Base-by-base conservation (phyloP, 2,888 invertebrate species). In the Halictus ligatus region DNA sequence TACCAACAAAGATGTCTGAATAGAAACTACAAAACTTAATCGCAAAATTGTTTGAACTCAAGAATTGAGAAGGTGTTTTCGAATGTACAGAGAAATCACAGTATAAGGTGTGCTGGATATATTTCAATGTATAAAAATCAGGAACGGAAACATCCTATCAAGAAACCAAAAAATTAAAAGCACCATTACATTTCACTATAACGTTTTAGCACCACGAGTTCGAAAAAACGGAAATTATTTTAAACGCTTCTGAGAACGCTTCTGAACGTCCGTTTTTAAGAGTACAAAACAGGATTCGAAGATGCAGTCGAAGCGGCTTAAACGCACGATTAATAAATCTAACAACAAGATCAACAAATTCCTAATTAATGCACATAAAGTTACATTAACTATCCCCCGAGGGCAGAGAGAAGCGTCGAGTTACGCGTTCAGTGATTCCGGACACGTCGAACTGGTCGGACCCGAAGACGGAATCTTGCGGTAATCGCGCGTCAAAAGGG, bases 401-500 rank as follows among this genome's bases (percentile, higher is more conserved):
- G 43, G 35, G 29, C 60, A 60, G 29, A 15, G 6, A 18, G 35
- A 8, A 67, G 67, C 35, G 25, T 64, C 79, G 46, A 35, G 43
- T 50, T 69, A 21, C 54, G 58, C 43, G 10, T 77, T 7, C 15
- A 79, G 76, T 69, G 76, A 80, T 54, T 73, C 25, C 25, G 64
- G 73, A n/a, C 60, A 25, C 64, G 25, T 29, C 25, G 50, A 54
- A 40, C 18, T 18, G 54, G 29, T 21, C 18, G 67, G n/a, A 67
- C 43, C 10, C 40, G 50, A 75, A 69, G 84, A 79, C 43, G 85
- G n/a, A 18, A 48, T 29, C 74, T 43, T 60, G 67, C 76, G 75
- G 86, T 83, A 80, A 88, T 88, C 80, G 81, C 48, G n/a, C 43
- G 78, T 12, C 78, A 50, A 40, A 82, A 77, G 82, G 82, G 82